Base-by-base conservation (phyloP, 2,888 invertebrate species). In the Trichopoda pennipes region DNA sequence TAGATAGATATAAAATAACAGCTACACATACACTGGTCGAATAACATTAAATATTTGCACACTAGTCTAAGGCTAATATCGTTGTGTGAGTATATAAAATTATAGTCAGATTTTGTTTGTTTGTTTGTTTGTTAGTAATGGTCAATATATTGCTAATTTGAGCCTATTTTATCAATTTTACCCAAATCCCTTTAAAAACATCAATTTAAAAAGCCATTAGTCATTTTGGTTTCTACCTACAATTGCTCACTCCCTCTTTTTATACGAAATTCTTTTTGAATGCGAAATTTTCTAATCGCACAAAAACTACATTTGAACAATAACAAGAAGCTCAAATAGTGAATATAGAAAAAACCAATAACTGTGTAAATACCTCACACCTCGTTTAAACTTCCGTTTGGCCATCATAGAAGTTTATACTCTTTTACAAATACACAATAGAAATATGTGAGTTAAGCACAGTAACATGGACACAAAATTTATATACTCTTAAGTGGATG, bases 191-290 rank as follows among this genome's bases (percentile, higher is more conserved):
- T 78, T 66, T 53, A 55, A 78, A 82, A 78, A 61, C 81, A 82
- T 78, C 81, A 78, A 82, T 78, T 82, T 75, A 82, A 82, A 82
- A 82, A 70, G 60, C 70, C 81, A 82, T 82, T 75, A 82, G 74
- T 82, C 81, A 82, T 82, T 51, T 78, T 64, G 78, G 70, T 66
- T 55, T 70, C 38, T 23, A 21, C 58, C 66, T 32, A 60, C 64
- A 73, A 32, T 51, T n/a, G 44, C 23, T 10, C 28, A 61, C 19
- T 12, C 17, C 14, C 19, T 63, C 23, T 44, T 53, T 42, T 28
- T 2, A 3, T 19, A 28, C 28, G 19, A 38, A 42, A 42, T 38
- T 28, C 28, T 28, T 17, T 55, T 63, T 23, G 53, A 56, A 56
- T 63, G 19, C 38, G 35, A 35, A 6, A 35, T 35, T 35, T 47